Evolutionary conservation across 2,888 invertebrate species (phyloP).

Genomic region (Melanostoma scalare): DNA sequence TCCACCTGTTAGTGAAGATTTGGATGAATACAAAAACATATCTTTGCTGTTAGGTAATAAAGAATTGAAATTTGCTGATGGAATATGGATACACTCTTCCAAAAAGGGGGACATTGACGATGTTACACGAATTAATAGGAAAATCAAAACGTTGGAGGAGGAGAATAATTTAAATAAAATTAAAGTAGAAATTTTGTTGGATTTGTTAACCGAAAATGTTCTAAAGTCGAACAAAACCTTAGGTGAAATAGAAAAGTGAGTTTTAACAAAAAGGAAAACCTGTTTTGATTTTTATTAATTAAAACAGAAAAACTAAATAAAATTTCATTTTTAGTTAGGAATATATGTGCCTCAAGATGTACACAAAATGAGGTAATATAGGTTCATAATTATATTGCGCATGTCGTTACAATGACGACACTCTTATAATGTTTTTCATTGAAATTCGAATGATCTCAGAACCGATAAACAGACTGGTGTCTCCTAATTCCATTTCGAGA

Average conservation of each 20-base stretch:
- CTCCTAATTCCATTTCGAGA: too few species aligned
- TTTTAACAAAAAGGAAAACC: not conserved
- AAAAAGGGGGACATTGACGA: slow-evolving; percentile 79
- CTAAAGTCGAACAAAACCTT: slow-evolving; percentile 77
- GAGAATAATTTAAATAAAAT: slow-evolving; percentile 80
- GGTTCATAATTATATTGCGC: too few species aligned
- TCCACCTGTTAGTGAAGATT: slow-evolving; percentile 78
- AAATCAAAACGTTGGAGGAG: slow-evolving; percentile 78
- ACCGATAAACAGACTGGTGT: too few species aligned
- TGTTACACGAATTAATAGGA: slow-evolving; percentile 77
- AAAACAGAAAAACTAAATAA: too few species aligned
- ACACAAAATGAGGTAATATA: too few species aligned
- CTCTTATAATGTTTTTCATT: too few species aligned
- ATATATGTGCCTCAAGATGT: too few species aligned
- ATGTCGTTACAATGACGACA: too few species aligned
- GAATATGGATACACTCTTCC: slow-evolving; percentile 79
- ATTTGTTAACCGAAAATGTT: slow-evolving; percentile 80
- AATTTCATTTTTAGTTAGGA: too few species aligned
- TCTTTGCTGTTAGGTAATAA: slow-evolving; percentile 79
- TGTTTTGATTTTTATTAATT: not conserved
- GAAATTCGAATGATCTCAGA: too few species aligned
- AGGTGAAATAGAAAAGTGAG: slow-evolving; percentile 20
- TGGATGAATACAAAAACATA: slow-evolving; percentile 80
- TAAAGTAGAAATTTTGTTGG: slow-evolving; percentile 81
- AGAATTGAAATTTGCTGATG: slow-evolving; percentile 80